A percentile compares a stretch with the other conserved stretches of the same genome.
Conservation (phyloP, 1,140 invertebrate species). For the Pinna nobilis region DNA sequence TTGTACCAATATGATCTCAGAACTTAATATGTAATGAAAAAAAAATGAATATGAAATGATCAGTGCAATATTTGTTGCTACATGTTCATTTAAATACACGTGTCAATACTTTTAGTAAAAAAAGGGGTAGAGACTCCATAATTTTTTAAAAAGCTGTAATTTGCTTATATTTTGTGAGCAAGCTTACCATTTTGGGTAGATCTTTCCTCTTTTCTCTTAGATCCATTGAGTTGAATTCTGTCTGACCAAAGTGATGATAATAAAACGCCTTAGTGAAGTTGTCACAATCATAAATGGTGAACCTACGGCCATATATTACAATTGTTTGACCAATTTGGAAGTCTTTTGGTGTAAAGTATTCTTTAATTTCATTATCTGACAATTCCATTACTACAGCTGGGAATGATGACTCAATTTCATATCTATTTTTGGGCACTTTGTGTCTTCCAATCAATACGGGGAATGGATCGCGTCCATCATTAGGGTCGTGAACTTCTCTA, state of each 20-base stretch:
- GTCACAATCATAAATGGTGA: conserved; percentile 88
- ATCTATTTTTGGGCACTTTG: conserved; percentile 87
- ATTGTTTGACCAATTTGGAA: conserved; percentile 86
- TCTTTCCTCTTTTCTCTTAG: conserved; percentile 60
- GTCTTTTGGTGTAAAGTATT: conserved; percentile 86
- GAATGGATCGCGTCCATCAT: conserved; percentile 85
- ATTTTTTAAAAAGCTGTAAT: neutral
- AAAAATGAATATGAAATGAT: too few relatives aligned
- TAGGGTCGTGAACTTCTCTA: conserved; percentile 81
- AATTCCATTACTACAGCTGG: conserved; percentile 77
- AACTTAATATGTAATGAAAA: too few relatives aligned
- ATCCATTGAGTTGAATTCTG: conserved; percentile 74
- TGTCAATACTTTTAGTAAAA: neutral
- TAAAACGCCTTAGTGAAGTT: conserved; percentile 88
- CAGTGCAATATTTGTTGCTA: too few relatives aligned
- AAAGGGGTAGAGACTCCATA: neutral
- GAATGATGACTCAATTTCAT: conserved; percentile 79
- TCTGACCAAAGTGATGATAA: conserved; percentile 78
- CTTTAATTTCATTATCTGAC: conserved; percentile 81
- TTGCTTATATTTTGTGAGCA: neutral
- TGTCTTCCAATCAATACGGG: conserved; percentile 83
- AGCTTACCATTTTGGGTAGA: conserved; percentile 71
- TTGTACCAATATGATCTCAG: too few relatives aligned
- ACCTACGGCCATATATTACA: conserved; percentile 86
- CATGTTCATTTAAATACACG: neutral